Conservation (phyloP, 2,888 invertebrate genomes). For the Apocheima hispidaria region DNA sequence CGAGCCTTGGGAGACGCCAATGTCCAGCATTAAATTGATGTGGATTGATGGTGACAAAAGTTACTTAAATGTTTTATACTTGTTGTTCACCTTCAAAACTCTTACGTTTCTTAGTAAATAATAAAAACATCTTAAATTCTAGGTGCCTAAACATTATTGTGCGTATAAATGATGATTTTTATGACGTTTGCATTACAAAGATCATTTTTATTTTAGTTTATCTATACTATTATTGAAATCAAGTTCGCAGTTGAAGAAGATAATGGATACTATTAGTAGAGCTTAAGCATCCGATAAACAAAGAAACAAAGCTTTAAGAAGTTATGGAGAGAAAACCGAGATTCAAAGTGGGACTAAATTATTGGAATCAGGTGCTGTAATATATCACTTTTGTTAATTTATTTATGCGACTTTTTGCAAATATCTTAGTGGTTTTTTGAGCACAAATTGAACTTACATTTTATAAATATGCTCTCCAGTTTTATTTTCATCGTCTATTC, state of each 20-base stretch:
- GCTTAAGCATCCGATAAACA: constrained; percentile 57
- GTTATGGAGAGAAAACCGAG: constrained; percentile 61
- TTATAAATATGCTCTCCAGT: background rate
- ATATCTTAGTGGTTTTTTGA: background rate
- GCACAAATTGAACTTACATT: background rate
- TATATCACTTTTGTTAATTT: constrained; percentile 34
- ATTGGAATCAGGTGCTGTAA: constrained; percentile 61
- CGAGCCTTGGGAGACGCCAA: background rate
- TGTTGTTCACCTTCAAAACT: too few species aligned
- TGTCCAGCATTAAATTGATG: too few species aligned
- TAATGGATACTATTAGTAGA: constrained; percentile 38
- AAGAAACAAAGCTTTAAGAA: constrained; percentile 69
- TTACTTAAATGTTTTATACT: too few species aligned
- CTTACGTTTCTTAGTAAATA: too few species aligned
- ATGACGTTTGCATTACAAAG: too few species aligned
- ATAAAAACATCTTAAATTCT: too few species aligned
- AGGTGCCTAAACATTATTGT: too few species aligned
- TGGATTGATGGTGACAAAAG: background rate
- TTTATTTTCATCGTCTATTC: background rate
- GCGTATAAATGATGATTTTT: too few species aligned
- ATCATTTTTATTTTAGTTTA: too few species aligned
- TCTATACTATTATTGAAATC: too few species aligned
- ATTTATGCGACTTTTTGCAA: constrained; percentile 14
- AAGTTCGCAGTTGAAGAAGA: constrained; percentile 56
- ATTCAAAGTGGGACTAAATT: constrained; percentile 56